A percentile compares a stretch with the other conserved stretches of the same genome.
Conservation (phyloP, 2,888 invertebrate species). For the Petrolisthes cinctipes region DNA sequence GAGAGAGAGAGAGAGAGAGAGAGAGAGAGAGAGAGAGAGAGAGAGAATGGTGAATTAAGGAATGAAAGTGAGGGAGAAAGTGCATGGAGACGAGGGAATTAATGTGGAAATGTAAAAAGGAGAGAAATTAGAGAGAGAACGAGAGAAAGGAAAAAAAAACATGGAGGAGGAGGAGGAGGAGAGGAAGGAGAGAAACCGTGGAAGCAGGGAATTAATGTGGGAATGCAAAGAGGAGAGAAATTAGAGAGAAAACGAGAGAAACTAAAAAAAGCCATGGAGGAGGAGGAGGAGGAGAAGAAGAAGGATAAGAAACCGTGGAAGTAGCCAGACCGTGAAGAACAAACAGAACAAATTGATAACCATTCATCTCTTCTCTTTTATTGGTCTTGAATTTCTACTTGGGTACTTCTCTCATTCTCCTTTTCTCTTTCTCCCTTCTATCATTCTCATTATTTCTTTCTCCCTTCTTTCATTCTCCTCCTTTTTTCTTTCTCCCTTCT, state of each 20-base stretch:
- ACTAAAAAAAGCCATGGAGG: not conserved
- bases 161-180: not conserved
- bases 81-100: slow-evolving; percentile 3
- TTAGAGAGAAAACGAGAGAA: not conserved
- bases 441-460: not conserved
- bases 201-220: not conserved
- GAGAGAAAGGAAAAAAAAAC: not conserved
- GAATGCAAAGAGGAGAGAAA: not conserved
- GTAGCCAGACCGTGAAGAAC: not conserved
- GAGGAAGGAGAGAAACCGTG: not conserved
- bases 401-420: not conserved
- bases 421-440: not conserved
- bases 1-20: slow-evolving; percentile 5
- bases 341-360: not conserved
- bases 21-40: not conserved
- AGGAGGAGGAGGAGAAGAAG: not conserved
- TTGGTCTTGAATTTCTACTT: no score
- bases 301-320: not conserved
- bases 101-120: not conserved
- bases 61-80: slow-evolving; percentile 2
- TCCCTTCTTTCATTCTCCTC: not conserved
- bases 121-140: not conserved
- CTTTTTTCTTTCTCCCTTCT: not conserved
- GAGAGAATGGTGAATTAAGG: not conserved
- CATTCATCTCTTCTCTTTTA: not conserved